Conservation (phyloP, 2,113 vertebrate species). For the Isurus oxyrinchus region DNA sequence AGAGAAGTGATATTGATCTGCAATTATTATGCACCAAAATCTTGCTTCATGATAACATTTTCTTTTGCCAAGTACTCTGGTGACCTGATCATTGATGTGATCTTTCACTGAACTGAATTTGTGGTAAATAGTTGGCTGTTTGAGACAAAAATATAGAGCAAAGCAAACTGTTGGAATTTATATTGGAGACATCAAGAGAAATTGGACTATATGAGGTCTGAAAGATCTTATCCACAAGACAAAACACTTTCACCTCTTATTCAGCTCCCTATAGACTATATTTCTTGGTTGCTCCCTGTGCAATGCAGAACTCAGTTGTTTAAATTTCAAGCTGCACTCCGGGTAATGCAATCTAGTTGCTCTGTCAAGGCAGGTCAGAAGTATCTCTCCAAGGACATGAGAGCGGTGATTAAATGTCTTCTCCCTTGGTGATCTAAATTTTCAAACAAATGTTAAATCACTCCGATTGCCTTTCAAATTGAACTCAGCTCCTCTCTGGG, state of each 20-base stretch:
- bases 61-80: not conserved
- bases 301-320: not conserved
- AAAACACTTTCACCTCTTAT: not conserved
- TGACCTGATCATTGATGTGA: not conserved
- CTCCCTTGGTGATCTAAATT: not conserved
- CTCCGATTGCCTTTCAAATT: not conserved
- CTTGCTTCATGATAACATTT: not conserved
- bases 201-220: not conserved
- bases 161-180: not conserved
- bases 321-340: not conserved
- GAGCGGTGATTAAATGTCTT: slow-evolving; percentile 17
- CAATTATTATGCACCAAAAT: not conserved
- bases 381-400: not conserved
- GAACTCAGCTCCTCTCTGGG: not conserved
- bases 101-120: not conserved
- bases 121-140: not conserved
- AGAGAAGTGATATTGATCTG: not conserved
- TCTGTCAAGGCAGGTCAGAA: slow-evolving; percentile 14
- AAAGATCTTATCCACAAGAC: slow-evolving; percentile 9
- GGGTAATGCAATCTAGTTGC: not conserved
- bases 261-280: not conserved
- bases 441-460: not conserved
- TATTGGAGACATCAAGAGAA: not conserved
- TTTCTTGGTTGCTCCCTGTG: not conserved
- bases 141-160: not conserved